These are phyloP conservation scores for Xestia ashworthii DNA, from an alignment of 2,888 invertebrate genomes.

Conservation along the genomic window DNA sequence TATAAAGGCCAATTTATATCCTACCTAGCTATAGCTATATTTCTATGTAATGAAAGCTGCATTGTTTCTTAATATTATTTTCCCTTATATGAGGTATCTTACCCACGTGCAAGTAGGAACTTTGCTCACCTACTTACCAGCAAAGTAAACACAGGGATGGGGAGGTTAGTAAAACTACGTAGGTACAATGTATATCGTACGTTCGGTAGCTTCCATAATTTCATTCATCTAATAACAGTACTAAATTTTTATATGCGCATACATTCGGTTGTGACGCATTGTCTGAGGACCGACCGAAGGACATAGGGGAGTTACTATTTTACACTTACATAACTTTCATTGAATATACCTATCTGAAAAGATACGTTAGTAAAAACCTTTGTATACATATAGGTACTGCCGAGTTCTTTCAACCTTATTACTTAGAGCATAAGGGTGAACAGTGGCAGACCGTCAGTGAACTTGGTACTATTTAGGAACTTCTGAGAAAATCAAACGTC, in stretches of 20 bases:
- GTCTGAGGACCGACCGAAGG: constrained; percentile 67
- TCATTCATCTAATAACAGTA: constrained; percentile 81
- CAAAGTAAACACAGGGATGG: constrained; percentile 49
- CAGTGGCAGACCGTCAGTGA: too few species aligned
- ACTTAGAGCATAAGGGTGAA: too few species aligned
- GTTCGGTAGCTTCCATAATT: constrained; percentile 76
- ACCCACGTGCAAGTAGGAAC: constrained; percentile 7
- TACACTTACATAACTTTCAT: constrained; percentile 43
- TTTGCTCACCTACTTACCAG: constrained; percentile 53
- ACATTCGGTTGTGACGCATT: constrained; percentile 77
- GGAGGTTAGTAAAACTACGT: constrained; percentile 67
- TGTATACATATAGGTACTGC: neutral
- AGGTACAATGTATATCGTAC: constrained; percentile 67
- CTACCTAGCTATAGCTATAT: neutral
- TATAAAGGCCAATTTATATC: neutral
- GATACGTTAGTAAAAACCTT: neutral
- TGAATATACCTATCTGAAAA: constrained; percentile 5
- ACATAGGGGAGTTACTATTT: constrained; percentile 50
- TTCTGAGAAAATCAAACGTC: neutral
- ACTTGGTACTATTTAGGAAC: neutral
- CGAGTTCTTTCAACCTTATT: too few species aligned
- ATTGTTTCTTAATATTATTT: constrained; percentile 1
- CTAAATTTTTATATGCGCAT: constrained; percentile 85
- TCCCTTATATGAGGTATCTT: neutral
- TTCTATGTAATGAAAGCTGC: too few species aligned